Conservation (phyloP, 2,888 invertebrate species). For the Tetrapedia diversipes region DNA sequence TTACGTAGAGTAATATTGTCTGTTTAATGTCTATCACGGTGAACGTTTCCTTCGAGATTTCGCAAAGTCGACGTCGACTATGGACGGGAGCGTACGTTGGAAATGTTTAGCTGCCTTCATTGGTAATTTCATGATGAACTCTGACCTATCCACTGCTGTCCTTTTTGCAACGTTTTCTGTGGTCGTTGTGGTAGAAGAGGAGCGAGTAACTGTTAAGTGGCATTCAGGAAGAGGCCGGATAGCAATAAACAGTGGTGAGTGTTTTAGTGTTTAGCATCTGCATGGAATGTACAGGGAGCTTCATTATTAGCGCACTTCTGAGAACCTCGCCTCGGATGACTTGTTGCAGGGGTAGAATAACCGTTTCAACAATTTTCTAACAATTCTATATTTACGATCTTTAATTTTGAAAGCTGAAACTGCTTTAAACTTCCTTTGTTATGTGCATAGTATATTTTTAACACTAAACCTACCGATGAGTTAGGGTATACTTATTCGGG, state of each 20-base stretch:
- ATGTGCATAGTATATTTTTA: no score
- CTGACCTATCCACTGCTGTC: constrained; percentile 1
- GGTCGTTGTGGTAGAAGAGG: background rate
- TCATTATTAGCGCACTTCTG: background rate
- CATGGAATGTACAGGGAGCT: background rate
- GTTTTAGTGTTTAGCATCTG: background rate
- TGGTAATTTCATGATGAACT: constrained; percentile 26
- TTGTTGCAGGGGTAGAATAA: no score
- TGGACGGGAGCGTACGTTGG: background rate
- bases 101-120: background rate
- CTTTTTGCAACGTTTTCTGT: background rate
- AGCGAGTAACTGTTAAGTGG: background rate
- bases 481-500: no score
- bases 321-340: background rate
- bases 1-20: no score
- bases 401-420: no score
- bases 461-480: no score
- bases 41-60: no score
- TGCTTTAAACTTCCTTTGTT: no score
- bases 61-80: no score
- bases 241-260: constrained; percentile 12
- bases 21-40: no score
- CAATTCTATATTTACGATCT: no score
- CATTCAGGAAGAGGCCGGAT: constrained; percentile 5
- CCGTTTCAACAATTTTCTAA: no score